phyloP scores from a whole-genome alignment of 2,113 vertebrate species.

The Saguinus midas region DNA sequence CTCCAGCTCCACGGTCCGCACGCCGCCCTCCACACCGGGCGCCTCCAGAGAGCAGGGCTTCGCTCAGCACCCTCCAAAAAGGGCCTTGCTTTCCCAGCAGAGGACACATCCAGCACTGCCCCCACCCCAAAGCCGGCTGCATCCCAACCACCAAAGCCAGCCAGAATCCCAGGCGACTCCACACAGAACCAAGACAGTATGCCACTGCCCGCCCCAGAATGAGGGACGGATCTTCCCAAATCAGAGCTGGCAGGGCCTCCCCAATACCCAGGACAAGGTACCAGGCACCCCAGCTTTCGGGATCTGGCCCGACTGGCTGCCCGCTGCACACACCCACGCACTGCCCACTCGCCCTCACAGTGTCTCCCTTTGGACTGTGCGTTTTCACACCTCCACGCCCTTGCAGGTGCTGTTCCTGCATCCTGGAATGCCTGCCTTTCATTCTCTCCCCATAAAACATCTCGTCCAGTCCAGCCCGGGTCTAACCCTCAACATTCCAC shows the following conservation, averaged over 20 bases:
- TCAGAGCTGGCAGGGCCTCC: accelerated
- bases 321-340: accelerated
- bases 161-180: neutral
- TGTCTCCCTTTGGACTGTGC: accelerated
- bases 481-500: accelerated
- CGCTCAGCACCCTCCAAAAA: neutral
- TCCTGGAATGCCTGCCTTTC: neutral
- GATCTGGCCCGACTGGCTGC: accelerated
- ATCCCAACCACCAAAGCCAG: accelerated
- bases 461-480: neutral
- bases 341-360: accelerated
- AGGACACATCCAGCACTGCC: neutral
- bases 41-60: neutral
- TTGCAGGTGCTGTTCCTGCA: accelerated
- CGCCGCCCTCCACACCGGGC: neutral
- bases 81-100: accelerated
- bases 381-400: neutral
- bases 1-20: accelerated
- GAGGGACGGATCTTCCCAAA: accelerated
- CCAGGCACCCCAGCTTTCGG: neutral
- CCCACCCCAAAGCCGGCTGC: neutral
- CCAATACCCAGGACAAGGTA: accelerated
- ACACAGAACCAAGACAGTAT: neutral
- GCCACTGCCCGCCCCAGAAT: neutral
- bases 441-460: neutral